Conservation (phyloP, 2,888 invertebrate genomes). For the Cabera pusaria region DNA sequence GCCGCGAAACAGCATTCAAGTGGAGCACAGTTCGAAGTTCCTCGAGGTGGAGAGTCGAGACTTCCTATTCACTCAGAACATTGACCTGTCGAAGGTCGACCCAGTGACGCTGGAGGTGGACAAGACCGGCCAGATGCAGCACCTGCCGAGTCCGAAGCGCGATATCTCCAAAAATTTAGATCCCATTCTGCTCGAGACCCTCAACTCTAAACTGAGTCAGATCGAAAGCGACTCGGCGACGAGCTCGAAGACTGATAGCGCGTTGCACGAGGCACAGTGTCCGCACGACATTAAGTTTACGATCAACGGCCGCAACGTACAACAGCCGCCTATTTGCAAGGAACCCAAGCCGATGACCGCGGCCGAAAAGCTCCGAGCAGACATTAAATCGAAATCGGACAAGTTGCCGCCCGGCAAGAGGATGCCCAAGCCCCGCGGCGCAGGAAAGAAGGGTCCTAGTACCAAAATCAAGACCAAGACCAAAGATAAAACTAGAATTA, state of each 20-base stretch:
- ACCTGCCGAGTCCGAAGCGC: constrained; percentile 87
- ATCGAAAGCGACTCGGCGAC: constrained; percentile 91
- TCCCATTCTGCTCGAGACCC: constrained; percentile 86
- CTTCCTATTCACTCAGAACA: constrained; percentile 89
- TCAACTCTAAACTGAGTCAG: constrained; percentile 89
- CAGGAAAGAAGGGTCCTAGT: constrained; percentile 81
- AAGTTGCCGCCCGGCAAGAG: constrained; percentile 85
- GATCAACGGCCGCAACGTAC: constrained; percentile 71
- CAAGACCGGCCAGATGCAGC: constrained; percentile 85
- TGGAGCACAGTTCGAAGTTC: constrained; percentile 67
- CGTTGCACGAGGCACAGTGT: constrained; percentile 81
- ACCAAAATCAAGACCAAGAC: constrained; percentile 84
- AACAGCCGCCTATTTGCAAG: constrained; percentile 67
- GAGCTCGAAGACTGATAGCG: constrained; percentile 88
- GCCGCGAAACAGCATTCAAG: constrained; percentile 65
- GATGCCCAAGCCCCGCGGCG: constrained; percentile 84
- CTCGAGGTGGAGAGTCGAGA: constrained; percentile 81
- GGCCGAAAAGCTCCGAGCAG: constrained; percentile 76
- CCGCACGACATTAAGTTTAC: constrained; percentile 81
- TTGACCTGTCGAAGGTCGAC: constrained; percentile 89
- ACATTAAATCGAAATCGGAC: constrained; percentile 83
- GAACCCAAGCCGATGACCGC: constrained; percentile 72
- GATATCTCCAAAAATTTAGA: constrained; percentile 88
- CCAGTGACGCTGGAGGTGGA: constrained; percentile 88
- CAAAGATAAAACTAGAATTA: constrained; percentile 88